These are phyloP conservation scores for Syrmaticus mikado DNA, from an alignment of 2,113 vertebrate genomes.

Conservation along the genomic window DNA sequence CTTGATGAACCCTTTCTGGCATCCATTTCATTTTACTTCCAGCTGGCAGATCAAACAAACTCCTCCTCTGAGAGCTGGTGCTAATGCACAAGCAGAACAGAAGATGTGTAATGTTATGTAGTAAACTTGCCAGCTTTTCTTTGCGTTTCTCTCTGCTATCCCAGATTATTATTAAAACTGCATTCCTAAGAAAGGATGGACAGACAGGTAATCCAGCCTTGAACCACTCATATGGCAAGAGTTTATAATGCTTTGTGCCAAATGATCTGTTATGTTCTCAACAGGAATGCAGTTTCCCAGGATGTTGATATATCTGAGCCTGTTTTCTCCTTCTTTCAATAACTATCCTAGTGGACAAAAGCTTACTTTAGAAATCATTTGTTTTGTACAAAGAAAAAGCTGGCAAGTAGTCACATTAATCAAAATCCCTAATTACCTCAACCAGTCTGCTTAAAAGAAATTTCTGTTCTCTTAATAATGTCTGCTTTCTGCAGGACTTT, in stretches of 20 bases:
- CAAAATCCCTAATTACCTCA: not conserved
- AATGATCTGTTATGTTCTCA: not conserved
- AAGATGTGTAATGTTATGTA: not conserved
- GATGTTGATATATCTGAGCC: not conserved
- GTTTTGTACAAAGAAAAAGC: not conserved
- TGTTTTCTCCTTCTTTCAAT: not conserved
- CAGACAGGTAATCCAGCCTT: not conserved
- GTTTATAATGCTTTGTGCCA: not conserved
- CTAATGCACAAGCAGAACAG: not conserved
- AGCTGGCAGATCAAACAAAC: constrained; percentile 20
- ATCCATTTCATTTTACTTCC: not conserved
- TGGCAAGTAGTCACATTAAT: not conserved
- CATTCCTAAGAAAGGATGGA: not conserved
- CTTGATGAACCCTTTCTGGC: constrained; percentile 14
- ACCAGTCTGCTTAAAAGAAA: not conserved
- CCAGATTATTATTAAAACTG: not conserved
- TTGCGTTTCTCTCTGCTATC: not conserved
- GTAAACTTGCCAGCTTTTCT: not conserved
- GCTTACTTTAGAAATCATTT: not conserved
- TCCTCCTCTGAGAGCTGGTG: not conserved
- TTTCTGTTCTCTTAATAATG: not conserved
- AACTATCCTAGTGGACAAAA: not conserved
- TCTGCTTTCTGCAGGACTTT: not conserved
- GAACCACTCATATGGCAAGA: not conserved
- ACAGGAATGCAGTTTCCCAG: not conserved